These are phyloP conservation scores for Micromesistius poutassou DNA, from an alignment of 2,797 vertebrate species.

Conservation along the genomic window DNA sequence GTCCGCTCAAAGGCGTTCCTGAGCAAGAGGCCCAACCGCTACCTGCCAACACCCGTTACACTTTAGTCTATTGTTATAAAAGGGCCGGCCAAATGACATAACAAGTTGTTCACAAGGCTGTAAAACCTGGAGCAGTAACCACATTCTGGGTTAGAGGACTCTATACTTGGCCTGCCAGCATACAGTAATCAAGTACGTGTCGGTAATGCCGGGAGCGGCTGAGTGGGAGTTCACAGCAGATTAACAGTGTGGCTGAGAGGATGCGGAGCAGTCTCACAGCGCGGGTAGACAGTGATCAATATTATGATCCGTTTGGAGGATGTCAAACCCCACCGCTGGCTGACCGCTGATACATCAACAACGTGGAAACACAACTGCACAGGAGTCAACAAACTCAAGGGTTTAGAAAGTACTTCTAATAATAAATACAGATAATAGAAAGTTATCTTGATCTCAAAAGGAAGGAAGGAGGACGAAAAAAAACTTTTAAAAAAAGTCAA, in stretches of 20 bases:
- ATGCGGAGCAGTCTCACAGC: not conserved
- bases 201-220: not conserved
- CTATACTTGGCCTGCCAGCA: not conserved
- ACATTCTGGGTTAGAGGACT: no score
- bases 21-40: not conserved
- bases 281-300: not conserved
- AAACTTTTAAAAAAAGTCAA: not conserved
- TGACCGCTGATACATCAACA: not conserved
- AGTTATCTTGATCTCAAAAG: not conserved
- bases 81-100: no score
- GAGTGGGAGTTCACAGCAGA: not conserved
- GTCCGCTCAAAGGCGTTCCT: not conserved
- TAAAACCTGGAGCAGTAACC: no score
- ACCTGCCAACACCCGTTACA: no score
- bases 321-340: not conserved
- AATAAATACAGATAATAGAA: not conserved
- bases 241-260: not conserved
- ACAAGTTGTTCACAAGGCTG: no score
- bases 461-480: not conserved
- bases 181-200: not conserved
- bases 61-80: no score
- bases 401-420: not conserved
- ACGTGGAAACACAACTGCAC: not conserved
- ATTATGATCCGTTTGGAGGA: not conserved
- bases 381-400: not conserved